phyloP scores from a whole-genome alignment of 1,140 invertebrate species.

The Bombus vancouverensis region DNA sequence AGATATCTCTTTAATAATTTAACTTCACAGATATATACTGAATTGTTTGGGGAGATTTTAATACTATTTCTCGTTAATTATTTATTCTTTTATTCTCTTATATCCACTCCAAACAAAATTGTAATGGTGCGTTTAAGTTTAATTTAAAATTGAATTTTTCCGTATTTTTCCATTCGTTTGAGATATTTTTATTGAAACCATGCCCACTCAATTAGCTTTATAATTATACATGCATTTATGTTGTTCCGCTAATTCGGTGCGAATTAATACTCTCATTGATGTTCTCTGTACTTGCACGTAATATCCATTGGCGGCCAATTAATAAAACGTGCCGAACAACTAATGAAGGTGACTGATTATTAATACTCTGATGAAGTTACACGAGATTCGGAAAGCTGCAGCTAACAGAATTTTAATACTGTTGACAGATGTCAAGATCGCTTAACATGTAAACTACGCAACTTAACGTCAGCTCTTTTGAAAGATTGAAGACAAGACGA shows the following conservation, averaged over 20 bases:
- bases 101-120: neutral
- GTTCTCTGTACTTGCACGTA: neutral
- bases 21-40: too few species aligned
- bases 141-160: neutral
- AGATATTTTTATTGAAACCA: too few species aligned
- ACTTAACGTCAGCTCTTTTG: neutral
- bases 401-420: constrained; percentile 24
- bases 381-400: neutral
- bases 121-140: neutral
- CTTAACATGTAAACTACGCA: neutral
- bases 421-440: neutral
- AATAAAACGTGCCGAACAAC: neutral
- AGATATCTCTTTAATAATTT: too few species aligned
- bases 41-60: too few species aligned
- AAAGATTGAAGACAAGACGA: neutral
- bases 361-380: neutral
- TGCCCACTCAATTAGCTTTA: too few species aligned
- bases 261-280: neutral
- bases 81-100: too few species aligned
- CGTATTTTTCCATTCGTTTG: neutral
- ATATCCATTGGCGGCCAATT: neutral
- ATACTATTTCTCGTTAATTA: too few species aligned
- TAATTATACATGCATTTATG: too few species aligned
- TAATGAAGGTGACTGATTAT: neutral
- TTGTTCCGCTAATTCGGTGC: neutral